A percentile compares a stretch with the other conserved stretches of the same genome.
Conservation (phyloP, 2,113 vertebrate genomes). For the Alligator sinensis region DNA sequence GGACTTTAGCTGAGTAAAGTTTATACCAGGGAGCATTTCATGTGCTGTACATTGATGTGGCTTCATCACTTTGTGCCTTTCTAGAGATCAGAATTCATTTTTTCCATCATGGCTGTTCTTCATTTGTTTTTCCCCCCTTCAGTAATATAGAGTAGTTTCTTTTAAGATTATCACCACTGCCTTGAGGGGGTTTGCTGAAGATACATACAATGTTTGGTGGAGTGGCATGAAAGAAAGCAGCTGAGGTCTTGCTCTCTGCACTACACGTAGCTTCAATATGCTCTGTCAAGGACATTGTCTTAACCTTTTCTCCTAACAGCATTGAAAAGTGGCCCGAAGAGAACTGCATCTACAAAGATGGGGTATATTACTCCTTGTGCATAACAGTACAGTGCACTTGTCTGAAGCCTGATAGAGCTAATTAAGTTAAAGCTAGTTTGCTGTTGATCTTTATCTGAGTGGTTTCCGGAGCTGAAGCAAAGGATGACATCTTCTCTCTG, state of each 20-base stretch:
- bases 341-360: not conserved
- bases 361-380: not conserved
- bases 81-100: not conserved
- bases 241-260: not conserved
- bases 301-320: not conserved
- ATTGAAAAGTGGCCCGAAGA: not conserved
- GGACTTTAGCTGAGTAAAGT: not conserved
- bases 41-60: not conserved
- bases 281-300: not conserved
- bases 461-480: conserved; percentile 16
- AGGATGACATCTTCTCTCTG: conserved; percentile 4
- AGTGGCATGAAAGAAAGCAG: not conserved
- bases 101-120: not conserved
- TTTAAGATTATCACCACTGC: not conserved
- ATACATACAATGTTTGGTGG: not conserved
- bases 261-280: not conserved
- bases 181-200: not conserved
- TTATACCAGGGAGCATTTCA: not conserved
- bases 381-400: not conserved
- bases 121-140: not conserved
- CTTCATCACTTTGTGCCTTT: not conserved
- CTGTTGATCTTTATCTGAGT: not conserved
- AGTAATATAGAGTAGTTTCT: not conserved
- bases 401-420: conserved; percentile 4
- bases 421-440: conserved; percentile 42